Evolutionary conservation across 2,888 invertebrate species (phyloP), one percentile per base, ranked within the genome.

Genomic region (Morpho deidamia): DNA sequence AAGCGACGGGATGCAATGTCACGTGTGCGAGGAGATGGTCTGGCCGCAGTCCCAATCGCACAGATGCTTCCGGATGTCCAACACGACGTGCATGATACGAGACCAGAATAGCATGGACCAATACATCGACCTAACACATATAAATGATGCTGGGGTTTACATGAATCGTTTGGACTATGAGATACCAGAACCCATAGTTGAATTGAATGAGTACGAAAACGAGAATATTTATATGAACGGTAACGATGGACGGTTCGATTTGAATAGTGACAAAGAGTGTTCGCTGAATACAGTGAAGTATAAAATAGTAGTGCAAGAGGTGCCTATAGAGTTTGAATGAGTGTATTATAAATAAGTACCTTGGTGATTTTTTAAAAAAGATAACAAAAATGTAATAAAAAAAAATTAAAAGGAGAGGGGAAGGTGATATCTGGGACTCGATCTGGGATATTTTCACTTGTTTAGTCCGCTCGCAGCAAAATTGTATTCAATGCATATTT

Each of bases 251-350:
- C 10, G 8, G 44, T 12, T 56, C 5, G 23, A 23, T 23, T 23
- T 23, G 11, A 52, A 52, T 8, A 23, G 23, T 14, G 39, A 23
- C 5, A 23, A 23, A 23, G 53, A 58, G 0, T 41, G 44, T 8
- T 47, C 49, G n/a, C 55, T 57, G 3, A 7, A 62, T 74, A 7
- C 70, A 74, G 8, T n/a, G 70, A 62, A 61, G 64, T 72, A 53
- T 74, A 74, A 78, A 63, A 83, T 76, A 40, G 54, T 86, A 11
- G 66, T 82, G 0, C 83, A 84, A 32, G 87, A 86, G 55, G 87
- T 87, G 10, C 87, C 87, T 0, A 83, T 87, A 11, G 86, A 87
- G 56, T 87, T 86, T 67, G 63, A 67, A 10, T 37, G 8, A 9
- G 11, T n/a, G n/a, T 7, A 40, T 40, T 40, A 1, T 40, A 7